These are phyloP conservation scores for Betta splendens DNA, from an alignment of 2,797 vertebrate genomes.

Conservation along the genomic window DNA sequence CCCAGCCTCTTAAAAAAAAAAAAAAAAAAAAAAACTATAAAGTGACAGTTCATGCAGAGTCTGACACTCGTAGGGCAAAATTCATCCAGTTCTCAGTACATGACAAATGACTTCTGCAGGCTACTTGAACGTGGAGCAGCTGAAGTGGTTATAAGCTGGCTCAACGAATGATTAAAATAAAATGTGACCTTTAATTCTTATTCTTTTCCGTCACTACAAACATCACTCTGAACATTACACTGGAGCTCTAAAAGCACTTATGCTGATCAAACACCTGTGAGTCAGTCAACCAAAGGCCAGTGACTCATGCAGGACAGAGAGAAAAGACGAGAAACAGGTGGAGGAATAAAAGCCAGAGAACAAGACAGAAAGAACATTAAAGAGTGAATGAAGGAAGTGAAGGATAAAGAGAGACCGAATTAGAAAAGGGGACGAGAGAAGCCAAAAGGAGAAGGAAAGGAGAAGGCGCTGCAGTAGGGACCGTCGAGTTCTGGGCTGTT, in stretches of 20 bases:
- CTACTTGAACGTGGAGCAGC: constrained; percentile 32
- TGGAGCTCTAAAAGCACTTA: constrained; percentile 62
- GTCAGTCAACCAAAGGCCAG: constrained; percentile 57
- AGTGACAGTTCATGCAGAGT: too few relatives aligned
- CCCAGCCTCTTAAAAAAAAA: too few relatives aligned
- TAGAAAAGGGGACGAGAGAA: constrained; percentile 8
- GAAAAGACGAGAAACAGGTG: constrained; percentile 16
- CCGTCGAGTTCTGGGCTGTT: constrained; percentile 32
- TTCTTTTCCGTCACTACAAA: constrained; percentile 51
- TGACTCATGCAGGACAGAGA: constrained; percentile 62
- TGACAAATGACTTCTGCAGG: constrained; percentile 45
- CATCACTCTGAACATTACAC: constrained; percentile 51
- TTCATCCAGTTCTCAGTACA: constrained; percentile 13
- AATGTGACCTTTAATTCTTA: constrained; percentile 61
- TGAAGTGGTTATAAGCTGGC: constrained; percentile 46
- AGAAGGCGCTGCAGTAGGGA: constrained; percentile 16
- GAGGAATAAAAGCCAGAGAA: constrained; percentile 15
- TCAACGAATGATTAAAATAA: constrained; percentile 53
- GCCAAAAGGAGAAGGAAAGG: constrained; percentile 7
- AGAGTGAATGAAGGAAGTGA: constrained; percentile 39
- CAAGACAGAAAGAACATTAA: constrained; percentile 5
- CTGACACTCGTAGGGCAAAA: constrained; percentile 7
- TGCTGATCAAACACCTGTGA: constrained; percentile 64
- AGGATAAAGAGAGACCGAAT: not conserved
- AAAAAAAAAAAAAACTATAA: too few relatives aligned